Evolutionary conservation across 2,888 invertebrate genomes (phyloP).

Genomic region (Steinernema carpocapsae): DNA sequence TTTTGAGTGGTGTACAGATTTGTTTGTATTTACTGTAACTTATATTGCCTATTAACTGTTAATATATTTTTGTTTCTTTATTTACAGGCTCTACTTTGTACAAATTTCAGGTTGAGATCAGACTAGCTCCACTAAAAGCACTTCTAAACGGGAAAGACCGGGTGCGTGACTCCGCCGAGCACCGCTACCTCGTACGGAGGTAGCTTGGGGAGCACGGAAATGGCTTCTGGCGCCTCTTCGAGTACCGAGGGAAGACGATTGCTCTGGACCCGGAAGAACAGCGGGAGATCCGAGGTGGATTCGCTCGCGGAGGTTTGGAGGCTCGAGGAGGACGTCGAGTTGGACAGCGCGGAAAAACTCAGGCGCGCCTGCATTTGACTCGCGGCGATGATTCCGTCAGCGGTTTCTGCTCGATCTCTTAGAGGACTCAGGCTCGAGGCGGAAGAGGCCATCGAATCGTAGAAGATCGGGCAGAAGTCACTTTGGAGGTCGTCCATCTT

Average conservation of each 20-base stretch:
- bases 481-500: conserved; percentile 24
- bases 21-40: too few species aligned
- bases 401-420: neutral
- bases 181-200: conserved; percentile 14
- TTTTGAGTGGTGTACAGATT: too few species aligned
- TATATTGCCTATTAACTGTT: too few species aligned
- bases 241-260: conserved; percentile 5
- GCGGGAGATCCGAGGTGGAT: conserved; percentile 13
- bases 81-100: neutral
- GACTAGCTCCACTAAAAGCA: neutral
- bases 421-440: neutral
- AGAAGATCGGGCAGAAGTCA: conserved; percentile 23
- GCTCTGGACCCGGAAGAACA: conserved; percentile 12
- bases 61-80: too few species aligned
- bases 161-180: too few species aligned
- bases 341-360: conserved; percentile 3
- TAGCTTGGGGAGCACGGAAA: conserved; percentile 16
- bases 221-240: conserved; percentile 1
- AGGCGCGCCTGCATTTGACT: conserved; percentile 20
- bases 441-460: conserved; percentile 17
- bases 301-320: conserved; percentile 8
- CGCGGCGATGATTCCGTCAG: conserved; percentile 27
- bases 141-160: neutral
- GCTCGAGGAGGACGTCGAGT: conserved; percentile 13
- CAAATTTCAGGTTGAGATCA: neutral